Evolutionary conservation across 2,797 vertebrate species (phyloP), one percentile per base, ranked within the genome.

Genomic region (Cynopterus sphinx): DNA sequence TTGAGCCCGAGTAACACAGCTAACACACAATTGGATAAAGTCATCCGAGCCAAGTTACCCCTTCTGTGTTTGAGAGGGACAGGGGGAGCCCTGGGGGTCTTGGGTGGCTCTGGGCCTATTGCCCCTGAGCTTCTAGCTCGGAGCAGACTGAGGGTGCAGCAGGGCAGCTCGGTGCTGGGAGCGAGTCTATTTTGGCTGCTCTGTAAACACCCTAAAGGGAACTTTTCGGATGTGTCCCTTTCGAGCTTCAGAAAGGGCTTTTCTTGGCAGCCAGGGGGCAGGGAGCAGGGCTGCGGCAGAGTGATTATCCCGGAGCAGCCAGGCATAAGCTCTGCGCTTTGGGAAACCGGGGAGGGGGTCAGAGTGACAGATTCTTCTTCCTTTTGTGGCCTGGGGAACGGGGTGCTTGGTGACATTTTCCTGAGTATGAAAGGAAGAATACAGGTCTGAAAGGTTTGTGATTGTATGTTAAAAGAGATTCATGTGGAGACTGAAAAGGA

Each of bases 211-310:
- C 10, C 71, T 1, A 1, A 49, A 71, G 85, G 82, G 36, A 26
- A 46, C 82, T 71, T 79, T 92, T 82, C 1, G 5, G 39, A 84
- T 17, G 43, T 79, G 83, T 33, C 79, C 65, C 77, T 81, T 87
- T 84, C 75, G 63, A 90, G 61, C 31, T 36, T 43, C 24, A 91
- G 90, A 89, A 93, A 95, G 51, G 71, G 75, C 91, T 92, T 94
- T 84, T 90, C 78, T 90, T 71, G 85, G 81, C 91, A 92, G 82
- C 88, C 33, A 65, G 85, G 84, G 85, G 86, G 93, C 77, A 90
- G 70, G 51, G 77, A 84, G 77, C 39, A 9, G 90, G 70, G 55
- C 67, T 61, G 71, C 5, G 78, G 73, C 71, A 78, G 13, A 49
- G 68, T 41, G 81, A 87, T 94, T 87, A 95, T 90, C 67, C 74